phyloP scores from a whole-genome alignment of 2,888 invertebrate species.

The Conus canariensis region DNA sequence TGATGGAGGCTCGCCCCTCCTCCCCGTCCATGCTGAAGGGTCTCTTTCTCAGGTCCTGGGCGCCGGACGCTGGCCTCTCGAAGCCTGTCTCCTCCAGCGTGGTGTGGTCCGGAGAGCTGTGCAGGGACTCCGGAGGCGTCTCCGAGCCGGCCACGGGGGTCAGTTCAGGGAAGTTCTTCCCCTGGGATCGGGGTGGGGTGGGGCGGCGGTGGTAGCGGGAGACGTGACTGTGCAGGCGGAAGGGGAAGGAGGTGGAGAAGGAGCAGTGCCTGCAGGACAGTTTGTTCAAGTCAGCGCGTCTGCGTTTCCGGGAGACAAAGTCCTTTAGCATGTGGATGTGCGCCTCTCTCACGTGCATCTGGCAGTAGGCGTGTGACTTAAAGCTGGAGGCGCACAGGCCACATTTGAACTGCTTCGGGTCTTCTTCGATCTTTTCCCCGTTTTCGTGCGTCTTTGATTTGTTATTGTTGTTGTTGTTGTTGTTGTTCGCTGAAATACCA shows the following conservation, averaged over 20 bases:
- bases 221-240: conserved; percentile 67
- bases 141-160: background rate
- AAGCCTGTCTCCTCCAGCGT: conserved; percentile 37
- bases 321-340: conserved; percentile 67
- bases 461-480: background rate
- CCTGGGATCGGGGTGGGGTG: background rate
- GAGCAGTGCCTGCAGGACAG: conserved; percentile 66
- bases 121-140: background rate
- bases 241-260: conserved; percentile 67
- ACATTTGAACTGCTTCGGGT: conserved; percentile 70
- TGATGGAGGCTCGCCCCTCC: conserved; percentile 70
- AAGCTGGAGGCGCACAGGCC: conserved; percentile 74
- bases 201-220: conserved; percentile 54
- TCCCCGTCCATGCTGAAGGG: conserved; percentile 52
- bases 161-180: conserved; percentile 7
- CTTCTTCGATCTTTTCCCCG: background rate
- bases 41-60: conserved; percentile 46
- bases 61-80: conserved; percentile 34
- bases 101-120: conserved; percentile 20
- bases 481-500: conserved; percentile 47
- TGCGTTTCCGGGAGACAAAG: conserved; percentile 59
- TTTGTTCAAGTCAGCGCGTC: conserved; percentile 59
- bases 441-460: background rate
- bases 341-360: conserved; percentile 70
- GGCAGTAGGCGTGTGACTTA: conserved; percentile 66